These are phyloP conservation scores for Catharus bicknelli DNA, from an alignment of 2,113 vertebrate genomes.

Conservation along the genomic window DNA sequence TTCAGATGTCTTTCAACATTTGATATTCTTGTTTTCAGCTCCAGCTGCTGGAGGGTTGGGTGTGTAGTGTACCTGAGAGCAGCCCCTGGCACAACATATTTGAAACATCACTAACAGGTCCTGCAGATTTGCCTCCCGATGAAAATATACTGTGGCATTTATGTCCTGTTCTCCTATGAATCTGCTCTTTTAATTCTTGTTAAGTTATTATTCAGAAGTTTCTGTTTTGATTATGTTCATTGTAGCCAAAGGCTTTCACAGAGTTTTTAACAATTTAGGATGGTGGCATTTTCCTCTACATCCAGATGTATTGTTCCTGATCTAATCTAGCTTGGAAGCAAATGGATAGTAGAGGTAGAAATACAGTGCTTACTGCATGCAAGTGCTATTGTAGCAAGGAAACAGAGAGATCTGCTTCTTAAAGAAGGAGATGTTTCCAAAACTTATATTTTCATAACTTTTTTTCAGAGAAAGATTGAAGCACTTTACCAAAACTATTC, in stretches of 20 bases:
- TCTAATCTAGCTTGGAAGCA: background rate
- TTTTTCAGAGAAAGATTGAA: conserved; percentile 37
- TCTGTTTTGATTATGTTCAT: conserved; percentile 24
- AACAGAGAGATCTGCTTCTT: conserved; percentile 58
- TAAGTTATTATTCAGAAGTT: conserved; percentile 40
- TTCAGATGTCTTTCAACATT: background rate
- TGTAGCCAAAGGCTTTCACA: conserved; percentile 40
- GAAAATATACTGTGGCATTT: conserved; percentile 69
- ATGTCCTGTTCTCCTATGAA: conserved; percentile 48
- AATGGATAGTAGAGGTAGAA: conserved; percentile 24
- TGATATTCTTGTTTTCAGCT: background rate
- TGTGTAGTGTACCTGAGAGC: background rate
- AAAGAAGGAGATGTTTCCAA: conserved; percentile 64
- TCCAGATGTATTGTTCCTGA: background rate
- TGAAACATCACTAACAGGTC: background rate
- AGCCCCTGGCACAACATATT: background rate
- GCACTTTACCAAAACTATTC: conserved; percentile 67
- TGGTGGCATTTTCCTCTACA: conserved; percentile 27
- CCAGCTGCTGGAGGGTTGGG: background rate
- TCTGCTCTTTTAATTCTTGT: conserved; percentile 47
- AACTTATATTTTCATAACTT: conserved; percentile 54
- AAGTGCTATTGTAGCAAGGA: conserved; percentile 54
- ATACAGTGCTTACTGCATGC: conserved; percentile 15
- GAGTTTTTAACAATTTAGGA: background rate
- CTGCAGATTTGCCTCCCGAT: background rate